Evolutionary conservation across 2,888 invertebrate genomes (phyloP), one percentile per base, ranked within the genome.

Genomic region (Tethea ocularis): DNA sequence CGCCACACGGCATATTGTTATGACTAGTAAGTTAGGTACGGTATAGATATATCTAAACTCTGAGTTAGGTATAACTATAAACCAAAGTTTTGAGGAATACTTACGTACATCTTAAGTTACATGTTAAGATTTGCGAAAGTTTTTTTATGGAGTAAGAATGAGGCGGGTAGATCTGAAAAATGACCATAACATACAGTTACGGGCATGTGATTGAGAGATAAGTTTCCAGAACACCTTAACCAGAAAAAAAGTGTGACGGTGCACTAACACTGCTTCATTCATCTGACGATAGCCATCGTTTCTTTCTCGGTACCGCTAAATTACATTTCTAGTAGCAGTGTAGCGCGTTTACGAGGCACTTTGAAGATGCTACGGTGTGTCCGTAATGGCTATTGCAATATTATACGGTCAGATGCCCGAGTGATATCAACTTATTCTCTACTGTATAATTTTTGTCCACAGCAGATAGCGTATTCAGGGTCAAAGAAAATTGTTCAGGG

Each of bases 231-330:
- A 89, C 88, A 90, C 89, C 88, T 89, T 84, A 84, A 82, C 81
- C 81, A 87, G 83, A 87, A 88, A 85, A 41, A 86, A 87, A 82
- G 83, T 88, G 87, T 87, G 81, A 82, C 82, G 72, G 74, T 77
- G 81, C 77, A 82, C 83, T 82, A 80, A 85, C 87, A 80, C 82
- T 83, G 78, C 83, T 84, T 83, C 88, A 89, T 89, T 84, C 87
- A 88, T 85, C 83, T 86, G 80, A 71, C 83, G 91, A 91, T 90
- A 86, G 86, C 79, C 82, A 90, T 91, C 89, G 79, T 81, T 84
- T 87, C 82, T 88, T 90, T 90, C 90, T 84, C 82, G 78, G 91
- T 91, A 89, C 91, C 89, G 91, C 91, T 91, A 92, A 90, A 91
- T 90, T 87, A 88, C 90, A 85, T 85, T 89, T 90, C 89, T 91